Evolutionary conservation across 2,113 vertebrate species (phyloP).

Genomic region (Calyptommatus sinebrachiatus): DNA sequence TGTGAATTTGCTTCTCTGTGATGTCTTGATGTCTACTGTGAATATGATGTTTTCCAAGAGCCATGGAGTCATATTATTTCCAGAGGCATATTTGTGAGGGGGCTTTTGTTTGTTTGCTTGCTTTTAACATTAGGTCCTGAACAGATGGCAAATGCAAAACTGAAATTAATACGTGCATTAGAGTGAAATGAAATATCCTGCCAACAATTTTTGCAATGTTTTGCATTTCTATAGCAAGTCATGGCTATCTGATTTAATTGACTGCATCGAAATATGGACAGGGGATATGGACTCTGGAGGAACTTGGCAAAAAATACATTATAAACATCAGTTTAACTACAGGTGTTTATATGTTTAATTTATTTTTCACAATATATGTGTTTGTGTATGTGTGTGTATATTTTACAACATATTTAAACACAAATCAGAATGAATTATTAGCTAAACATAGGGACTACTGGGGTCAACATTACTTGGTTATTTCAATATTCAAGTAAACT

Average conservation of each 20-base stretch:
- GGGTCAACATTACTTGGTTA: conserved; percentile 49
- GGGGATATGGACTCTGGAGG: conserved; percentile 47
- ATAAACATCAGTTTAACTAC: conserved; percentile 47
- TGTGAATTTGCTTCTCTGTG: neutral
- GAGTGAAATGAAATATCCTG: conserved; percentile 19
- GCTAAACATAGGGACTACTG: conserved; percentile 16
- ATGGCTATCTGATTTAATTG: conserved; percentile 51
- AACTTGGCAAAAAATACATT: conserved; percentile 44
- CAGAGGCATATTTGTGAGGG: conserved; percentile 20
- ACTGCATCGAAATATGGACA: conserved; percentile 45
- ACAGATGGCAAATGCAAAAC: conserved; percentile 3
- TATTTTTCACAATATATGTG: conserved; percentile 51
- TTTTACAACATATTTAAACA: conserved; percentile 37
- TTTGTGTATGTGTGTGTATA: conserved; percentile 30
- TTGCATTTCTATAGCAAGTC: conserved; percentile 36
- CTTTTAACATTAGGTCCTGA: conserved; percentile 38
- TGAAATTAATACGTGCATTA: conserved; percentile 30
- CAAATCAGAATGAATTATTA: conserved; percentile 36
- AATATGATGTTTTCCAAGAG: neutral
- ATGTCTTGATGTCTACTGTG: neutral
- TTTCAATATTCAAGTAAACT: conserved; percentile 43
- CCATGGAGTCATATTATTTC: neutral
- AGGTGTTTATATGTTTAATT: conserved; percentile 45
- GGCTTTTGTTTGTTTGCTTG: conserved; percentile 26
- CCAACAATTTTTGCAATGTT: conserved; percentile 31